Evolutionary conservation across 2,888 invertebrate species (phyloP).

Genomic region (Ichneumoninae sp.): DNA sequence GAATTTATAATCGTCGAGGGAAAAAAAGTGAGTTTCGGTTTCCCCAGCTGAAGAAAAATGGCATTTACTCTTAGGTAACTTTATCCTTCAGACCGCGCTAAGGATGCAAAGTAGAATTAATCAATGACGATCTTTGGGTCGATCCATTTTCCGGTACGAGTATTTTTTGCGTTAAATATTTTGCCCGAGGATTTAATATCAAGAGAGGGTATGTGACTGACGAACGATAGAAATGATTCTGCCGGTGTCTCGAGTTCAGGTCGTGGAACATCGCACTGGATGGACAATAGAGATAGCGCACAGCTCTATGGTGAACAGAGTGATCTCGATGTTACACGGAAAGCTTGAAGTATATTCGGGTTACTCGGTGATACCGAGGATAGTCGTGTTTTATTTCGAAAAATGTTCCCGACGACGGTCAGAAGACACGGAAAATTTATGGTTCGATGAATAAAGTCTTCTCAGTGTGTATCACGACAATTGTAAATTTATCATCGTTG

Average conservation of each 20-base stretch:
- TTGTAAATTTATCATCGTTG: neutral
- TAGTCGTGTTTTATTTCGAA: neutral
- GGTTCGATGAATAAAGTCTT: neutral
- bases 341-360: neutral
- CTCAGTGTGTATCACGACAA: neutral
- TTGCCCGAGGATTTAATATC: neutral
- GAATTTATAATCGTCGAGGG: neutral
- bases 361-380: neutral
- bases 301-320: slow-evolving; percentile 64
- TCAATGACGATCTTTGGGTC: neutral
- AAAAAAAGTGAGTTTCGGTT: too few relatives aligned
- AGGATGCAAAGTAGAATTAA: neutral
- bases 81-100: neutral
- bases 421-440: neutral
- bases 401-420: too few relatives aligned
- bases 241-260: slow-evolving; percentile 2
- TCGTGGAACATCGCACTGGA: neutral
- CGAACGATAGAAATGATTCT: neutral
- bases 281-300: slow-evolving; percentile 60
- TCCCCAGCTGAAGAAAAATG: too few relatives aligned
- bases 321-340: slow-evolving; percentile 68
- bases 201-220: neutral
- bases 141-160: too few relatives aligned
- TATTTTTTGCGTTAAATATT: too few relatives aligned
- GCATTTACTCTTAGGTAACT: neutral